Base-by-base conservation (phyloP, 2,113 vertebrate species). In the Lota lota region DNA sequence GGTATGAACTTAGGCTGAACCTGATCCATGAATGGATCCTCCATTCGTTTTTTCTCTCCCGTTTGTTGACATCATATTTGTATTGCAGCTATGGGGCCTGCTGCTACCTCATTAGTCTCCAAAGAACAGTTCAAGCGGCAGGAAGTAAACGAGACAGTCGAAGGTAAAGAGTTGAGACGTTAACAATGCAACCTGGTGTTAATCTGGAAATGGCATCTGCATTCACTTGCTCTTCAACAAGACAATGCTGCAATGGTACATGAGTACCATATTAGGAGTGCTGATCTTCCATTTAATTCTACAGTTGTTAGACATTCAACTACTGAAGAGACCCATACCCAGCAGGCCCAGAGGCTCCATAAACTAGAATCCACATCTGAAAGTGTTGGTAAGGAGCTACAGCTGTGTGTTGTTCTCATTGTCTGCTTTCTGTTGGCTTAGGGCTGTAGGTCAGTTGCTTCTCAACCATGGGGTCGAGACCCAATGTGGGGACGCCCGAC, bases 141-240 rank as follows among this genome's bases (percentile, higher is more conserved):
- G 66, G 70, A 78, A 58, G 83, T 83, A 66, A 51, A 64, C 66
- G 75, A 88, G 67, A 80, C 54, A 20, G 69, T 83, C 12, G 68
- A 80, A 84, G 88, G 79, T 85, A 81, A 78, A 63, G 11, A 22
- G 59, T 15, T 6, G 20, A 60, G 2, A 14, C 56, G 1, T 58
- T 7, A 8, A 18, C 21, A 14, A 22, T 22, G 11, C 40, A 60
- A n/a, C 53, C 14, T 17, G 53, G 53, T 54, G 53, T 54, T 54
- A 1, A n/a, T n/a, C 1, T 54, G 16, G 53, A n/a, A n/a, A 54
- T 11, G 36, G 53, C 53, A 6, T 54, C 15, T 54, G 18, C 53
- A 56, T 56, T 56, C 53, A 18, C 53, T 56, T 56, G 18, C 53
- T n/a, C 16, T n/a, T n/a, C 53, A 17, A 18, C 16, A n/a, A 56